These are phyloP conservation scores for Eupleurogrammus muticus DNA, from an alignment of 2,797 vertebrate species.

Conservation along the genomic window DNA sequence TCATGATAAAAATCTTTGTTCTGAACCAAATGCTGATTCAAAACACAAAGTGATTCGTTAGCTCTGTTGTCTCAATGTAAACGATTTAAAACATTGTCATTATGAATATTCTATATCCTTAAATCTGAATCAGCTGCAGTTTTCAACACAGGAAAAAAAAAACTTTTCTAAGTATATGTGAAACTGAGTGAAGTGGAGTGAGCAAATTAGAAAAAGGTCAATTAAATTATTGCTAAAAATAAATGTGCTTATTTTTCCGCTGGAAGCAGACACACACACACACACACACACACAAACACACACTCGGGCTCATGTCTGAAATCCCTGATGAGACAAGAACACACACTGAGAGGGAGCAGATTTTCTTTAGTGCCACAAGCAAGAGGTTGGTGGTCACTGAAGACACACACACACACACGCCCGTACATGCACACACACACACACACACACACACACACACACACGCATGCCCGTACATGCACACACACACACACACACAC, in stretches of 20 bases:
- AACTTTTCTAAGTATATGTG: neutral
- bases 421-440: neutral
- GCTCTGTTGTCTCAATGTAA: too few relatives aligned
- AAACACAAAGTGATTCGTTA: neutral
- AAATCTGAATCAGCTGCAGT: neutral
- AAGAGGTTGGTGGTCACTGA: conserved; percentile 57
- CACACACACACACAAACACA: conserved; percentile 22
- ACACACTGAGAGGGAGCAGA: conserved; percentile 51
- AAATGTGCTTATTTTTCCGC: conserved; percentile 4
- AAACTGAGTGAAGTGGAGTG: neutral
- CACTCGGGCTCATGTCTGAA: conserved; percentile 11
- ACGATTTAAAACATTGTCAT: neutral
- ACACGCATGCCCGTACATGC: too few relatives aligned
- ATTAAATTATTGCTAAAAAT: conserved; percentile 7
- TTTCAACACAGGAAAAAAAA: neutral
- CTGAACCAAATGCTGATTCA: neutral
- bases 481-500: conserved; percentile 26
- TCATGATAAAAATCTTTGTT: too few relatives aligned
- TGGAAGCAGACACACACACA: conserved; percentile 12
- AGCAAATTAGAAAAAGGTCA: neutral
- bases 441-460: conserved; percentile 10
- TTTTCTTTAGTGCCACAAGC: conserved; percentile 56
- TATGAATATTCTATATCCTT: neutral
- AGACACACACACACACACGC: conserved; percentile 24
- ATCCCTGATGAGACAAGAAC: conserved; percentile 46